A percentile compares a stretch with the other conserved stretches of the same genome.
Evolutionary conservation across 2,797 vertebrate species (phyloP).

Genomic region (Kryptolebias ocellatus): DNA sequence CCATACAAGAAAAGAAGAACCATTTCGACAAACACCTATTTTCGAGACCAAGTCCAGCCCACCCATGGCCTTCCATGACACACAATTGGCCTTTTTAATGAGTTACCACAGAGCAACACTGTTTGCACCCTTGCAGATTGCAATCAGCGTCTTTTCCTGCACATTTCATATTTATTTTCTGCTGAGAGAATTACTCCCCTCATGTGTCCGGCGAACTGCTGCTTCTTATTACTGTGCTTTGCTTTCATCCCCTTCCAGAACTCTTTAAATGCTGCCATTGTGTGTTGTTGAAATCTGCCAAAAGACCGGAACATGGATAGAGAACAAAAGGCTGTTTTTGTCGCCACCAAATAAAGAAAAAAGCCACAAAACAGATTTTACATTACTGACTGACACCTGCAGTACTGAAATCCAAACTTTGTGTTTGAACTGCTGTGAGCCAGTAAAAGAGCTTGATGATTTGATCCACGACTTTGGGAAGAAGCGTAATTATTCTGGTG

Average conservation of each 20-base stretch:
- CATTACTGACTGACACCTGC: slow-evolving; percentile 67
- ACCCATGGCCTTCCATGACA: slow-evolving; percentile 71
- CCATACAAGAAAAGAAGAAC: slow-evolving; percentile 82
- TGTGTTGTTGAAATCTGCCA: slow-evolving; percentile 83
- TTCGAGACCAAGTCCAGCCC: slow-evolving; percentile 83
- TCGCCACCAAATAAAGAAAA: slow-evolving; percentile 29
- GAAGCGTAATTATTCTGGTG: slow-evolving; percentile 17
- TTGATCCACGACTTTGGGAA: slow-evolving; percentile 20
- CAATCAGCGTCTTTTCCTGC: slow-evolving; percentile 85
- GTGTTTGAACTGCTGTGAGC: slow-evolving; percentile 48
- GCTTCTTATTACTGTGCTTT: slow-evolving; percentile 88
- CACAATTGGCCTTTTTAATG: slow-evolving; percentile 88
- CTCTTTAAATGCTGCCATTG: slow-evolving; percentile 87
- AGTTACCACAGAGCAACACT: slow-evolving; percentile 86
- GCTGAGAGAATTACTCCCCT: slow-evolving; percentile 87
- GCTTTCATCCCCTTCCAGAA: slow-evolving; percentile 92
- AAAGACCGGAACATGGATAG: slow-evolving; percentile 73
- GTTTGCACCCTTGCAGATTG: slow-evolving; percentile 86
- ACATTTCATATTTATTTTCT: slow-evolving; percentile 90
- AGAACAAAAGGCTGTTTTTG: slow-evolving; percentile 73
- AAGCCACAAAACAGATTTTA: slow-evolving; percentile 56
- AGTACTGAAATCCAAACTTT: slow-evolving; percentile 53
- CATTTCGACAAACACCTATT: slow-evolving; percentile 86
- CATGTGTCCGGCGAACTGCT: slow-evolving; percentile 87
- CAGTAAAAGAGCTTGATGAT: slow-evolving; percentile 35